Evolutionary conservation across 2,888 invertebrate genomes (phyloP), one percentile per base, ranked within the genome.

Genomic region (Coenonympha glycerion): DNA sequence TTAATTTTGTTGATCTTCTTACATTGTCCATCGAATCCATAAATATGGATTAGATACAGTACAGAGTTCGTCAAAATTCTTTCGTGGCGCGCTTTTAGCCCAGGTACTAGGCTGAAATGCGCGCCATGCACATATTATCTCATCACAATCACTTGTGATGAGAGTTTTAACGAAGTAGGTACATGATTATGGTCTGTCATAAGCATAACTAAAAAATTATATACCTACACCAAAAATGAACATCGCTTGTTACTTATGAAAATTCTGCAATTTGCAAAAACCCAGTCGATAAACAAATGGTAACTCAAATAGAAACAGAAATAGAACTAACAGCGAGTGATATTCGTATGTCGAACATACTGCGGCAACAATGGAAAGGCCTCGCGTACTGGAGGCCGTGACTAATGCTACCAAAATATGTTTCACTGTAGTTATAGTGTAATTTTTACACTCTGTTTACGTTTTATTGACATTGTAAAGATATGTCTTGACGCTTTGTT

Each of bases 361-460:
- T 76, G 75, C 70, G 64, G 78, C 71, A 82, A 80, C 78, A 82
- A 80, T 81, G 64, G 75, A 67, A 60, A 64, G 66, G 67, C 62
- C 63, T 65, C 62, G 60, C 65, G 64, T 57, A 60, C 62, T 60
- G 63, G 65, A 60, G 61, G 64, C 70, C 68, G 59, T 79, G 79
- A 80, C 73, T 80, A 81, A 83, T 74, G 66, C 69, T 15, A 69
- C 62, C 49, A 60, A 68, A 76, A 76, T 73, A 71, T 76, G 75
- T 76, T 71, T 73, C 68, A 71, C 67, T 30, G 6, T 26, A 63
- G 60, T 55, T 66, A 69, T 69, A 66, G 66, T 61, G 42, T 53
- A 41, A 19, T 45, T 49, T 41, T 48, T 31, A 34, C 22, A 19
- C 6, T n/a, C 6, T 42, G 45, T 45, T 46, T 36, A 36, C 22